Evolutionary conservation across 2,888 invertebrate species (phyloP).

Genomic region (Ornithoptera priamus): DNA sequence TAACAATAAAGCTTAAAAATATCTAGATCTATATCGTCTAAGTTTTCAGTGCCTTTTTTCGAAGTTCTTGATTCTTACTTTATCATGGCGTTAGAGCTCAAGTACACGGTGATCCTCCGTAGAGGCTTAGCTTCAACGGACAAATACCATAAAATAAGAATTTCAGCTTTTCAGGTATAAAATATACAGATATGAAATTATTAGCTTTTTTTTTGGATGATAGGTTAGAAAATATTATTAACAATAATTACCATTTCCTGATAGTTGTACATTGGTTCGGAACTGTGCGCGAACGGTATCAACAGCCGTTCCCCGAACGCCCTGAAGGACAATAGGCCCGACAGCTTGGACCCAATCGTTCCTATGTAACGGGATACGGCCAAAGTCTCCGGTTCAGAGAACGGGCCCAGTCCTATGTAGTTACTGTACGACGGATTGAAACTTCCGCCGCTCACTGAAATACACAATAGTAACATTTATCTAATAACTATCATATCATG

Average conservation of each 20-base stretch:
- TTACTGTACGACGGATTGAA: conserved; percentile 57
- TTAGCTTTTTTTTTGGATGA: too few species aligned
- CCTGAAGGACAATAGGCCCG: conserved; percentile 81
- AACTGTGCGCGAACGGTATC: conserved; percentile 79
- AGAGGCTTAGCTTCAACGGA: too few species aligned
- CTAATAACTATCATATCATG: too few species aligned
- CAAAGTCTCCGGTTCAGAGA: conserved; percentile 79
- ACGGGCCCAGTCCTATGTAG: conserved; percentile 75
- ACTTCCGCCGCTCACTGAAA: conserved; percentile 74
- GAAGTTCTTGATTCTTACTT: too few species aligned
- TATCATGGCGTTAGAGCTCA: too few species aligned
- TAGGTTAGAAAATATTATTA: neutral
- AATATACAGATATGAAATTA: too few species aligned
- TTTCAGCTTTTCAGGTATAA: too few species aligned
- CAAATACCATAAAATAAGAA: too few species aligned
- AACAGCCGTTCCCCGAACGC: conserved; percentile 82
- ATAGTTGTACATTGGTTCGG: conserved; percentile 67
- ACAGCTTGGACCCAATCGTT: conserved; percentile 58
- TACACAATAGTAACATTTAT: conserved; percentile 2
- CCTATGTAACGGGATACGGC: conserved; percentile 66
- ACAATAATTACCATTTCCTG: conserved; percentile 57
- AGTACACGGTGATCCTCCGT: too few species aligned
- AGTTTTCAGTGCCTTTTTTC: too few species aligned
- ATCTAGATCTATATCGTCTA: neutral
- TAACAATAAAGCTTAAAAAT: conserved; percentile 34